Percentiles rank a stretch among this genome's conserved stretches.
Conservation (phyloP, 1,140 invertebrate genomes). For the Triops longicaudatus region DNA sequence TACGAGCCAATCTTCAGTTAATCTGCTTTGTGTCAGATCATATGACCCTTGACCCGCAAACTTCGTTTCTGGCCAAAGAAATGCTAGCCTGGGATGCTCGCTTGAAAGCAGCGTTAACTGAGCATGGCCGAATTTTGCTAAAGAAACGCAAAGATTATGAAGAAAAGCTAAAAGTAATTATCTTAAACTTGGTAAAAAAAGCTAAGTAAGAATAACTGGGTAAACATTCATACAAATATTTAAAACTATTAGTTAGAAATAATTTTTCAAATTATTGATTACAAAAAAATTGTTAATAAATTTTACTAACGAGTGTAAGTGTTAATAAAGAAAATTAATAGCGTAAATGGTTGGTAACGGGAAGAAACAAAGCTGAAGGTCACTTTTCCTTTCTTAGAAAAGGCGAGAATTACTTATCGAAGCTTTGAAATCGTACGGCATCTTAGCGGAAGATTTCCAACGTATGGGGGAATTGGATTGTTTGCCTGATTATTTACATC, state of each 20-base stretch:
- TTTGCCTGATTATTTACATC: conserved; percentile 71
- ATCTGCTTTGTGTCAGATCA: conserved; percentile 39
- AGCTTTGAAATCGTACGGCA: conserved; percentile 68
- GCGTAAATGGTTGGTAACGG: too few species aligned
- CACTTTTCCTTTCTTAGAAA: conserved; percentile 31
- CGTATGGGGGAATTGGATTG: conserved; percentile 81
- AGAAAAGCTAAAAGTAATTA: conserved; percentile 55
- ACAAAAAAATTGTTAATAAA: conserved; percentile 35
- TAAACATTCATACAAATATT: too few species aligned
- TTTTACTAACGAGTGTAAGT: neutral
- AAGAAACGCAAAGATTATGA: conserved; percentile 81
- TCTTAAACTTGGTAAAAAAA: too few species aligned
- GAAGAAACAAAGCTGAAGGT: too few species aligned
- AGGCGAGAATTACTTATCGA: conserved; percentile 55
- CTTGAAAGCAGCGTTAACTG: conserved; percentile 69
- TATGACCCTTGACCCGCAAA: conserved; percentile 17
- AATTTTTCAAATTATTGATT: too few species aligned
- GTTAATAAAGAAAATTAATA: too few species aligned
- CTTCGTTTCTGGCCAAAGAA: conserved; percentile 18
- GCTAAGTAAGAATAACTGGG: too few species aligned
- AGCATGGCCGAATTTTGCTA: conserved; percentile 66
- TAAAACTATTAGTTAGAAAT: too few species aligned
- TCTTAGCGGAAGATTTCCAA: conserved; percentile 75
- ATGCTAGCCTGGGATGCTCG: conserved; percentile 59
- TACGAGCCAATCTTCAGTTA: conserved; percentile 49